phyloP scores from a whole-genome alignment of 2,888 invertebrate species.

The Himalopsyche anomala region DNA sequence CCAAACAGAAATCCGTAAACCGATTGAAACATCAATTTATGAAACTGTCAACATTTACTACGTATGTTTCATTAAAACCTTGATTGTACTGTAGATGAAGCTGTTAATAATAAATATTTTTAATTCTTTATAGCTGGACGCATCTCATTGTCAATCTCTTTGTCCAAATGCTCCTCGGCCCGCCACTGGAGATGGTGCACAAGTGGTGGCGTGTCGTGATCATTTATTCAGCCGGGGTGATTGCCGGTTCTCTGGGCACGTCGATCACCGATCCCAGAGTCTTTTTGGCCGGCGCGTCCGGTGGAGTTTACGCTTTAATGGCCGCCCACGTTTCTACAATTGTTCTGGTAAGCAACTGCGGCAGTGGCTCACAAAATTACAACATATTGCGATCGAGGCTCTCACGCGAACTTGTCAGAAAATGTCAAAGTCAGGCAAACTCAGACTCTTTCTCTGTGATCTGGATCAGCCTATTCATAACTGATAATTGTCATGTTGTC shows the following conservation, averaged over 20 bases:
- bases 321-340: conserved; percentile 96
- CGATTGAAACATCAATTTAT: too few species aligned
- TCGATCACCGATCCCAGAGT: conserved; percentile 88
- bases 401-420: too few species aligned
- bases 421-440: too few species aligned
- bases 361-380: too few species aligned
- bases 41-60: too few species aligned
- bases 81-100: too few species aligned
- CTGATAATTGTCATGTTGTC: too few species aligned
- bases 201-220: conserved; percentile 93
- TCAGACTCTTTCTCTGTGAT: too few species aligned
- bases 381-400: too few species aligned
- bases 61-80: too few species aligned
- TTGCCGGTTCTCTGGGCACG: conserved; percentile 90
- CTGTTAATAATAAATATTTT: background rate
- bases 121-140: conserved; percentile 77
- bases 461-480: too few species aligned
- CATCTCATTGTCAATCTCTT: conserved; percentile 94
- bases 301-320: conserved; percentile 95
- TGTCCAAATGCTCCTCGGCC: conserved; percentile 94
- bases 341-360: conserved; percentile 86
- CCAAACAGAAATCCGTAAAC: too few species aligned
- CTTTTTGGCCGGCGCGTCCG: conserved; percentile 94
- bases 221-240: conserved; percentile 89
- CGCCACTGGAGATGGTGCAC: conserved; percentile 97